Percentiles rank a stretch among this genome's conserved stretches.
Conservation (phyloP, 2,113 vertebrate genomes). For the Candoia aspera region DNA sequence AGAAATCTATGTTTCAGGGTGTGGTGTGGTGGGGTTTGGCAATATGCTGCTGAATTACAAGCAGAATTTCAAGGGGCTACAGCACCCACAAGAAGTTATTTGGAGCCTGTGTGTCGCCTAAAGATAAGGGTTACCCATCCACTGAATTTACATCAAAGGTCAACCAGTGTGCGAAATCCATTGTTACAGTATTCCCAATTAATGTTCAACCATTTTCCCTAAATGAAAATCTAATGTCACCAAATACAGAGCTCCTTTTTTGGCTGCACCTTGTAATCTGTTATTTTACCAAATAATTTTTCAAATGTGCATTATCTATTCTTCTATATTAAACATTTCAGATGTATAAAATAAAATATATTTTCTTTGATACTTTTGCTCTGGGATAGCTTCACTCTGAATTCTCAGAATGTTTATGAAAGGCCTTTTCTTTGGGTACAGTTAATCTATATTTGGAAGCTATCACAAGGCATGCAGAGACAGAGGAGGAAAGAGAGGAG, state of each 20-base stretch:
- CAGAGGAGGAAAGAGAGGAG: background rate
- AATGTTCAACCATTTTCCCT: background rate
- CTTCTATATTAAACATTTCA: background rate
- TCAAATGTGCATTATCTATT: background rate
- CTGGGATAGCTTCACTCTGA: background rate
- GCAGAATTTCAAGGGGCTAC: background rate
- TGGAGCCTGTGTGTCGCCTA: background rate
- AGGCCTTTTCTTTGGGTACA: background rate
- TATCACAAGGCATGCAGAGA: background rate
- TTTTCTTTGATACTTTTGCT: background rate
- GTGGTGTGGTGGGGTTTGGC: background rate
- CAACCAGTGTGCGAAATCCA: background rate
- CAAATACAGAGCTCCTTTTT: background rate
- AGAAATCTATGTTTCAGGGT: background rate
- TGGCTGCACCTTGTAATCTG: background rate
- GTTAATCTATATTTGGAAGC: constrained; percentile 5
- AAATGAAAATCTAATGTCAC: background rate
- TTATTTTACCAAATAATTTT: background rate
- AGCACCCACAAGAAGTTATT: background rate
- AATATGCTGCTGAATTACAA: background rate
- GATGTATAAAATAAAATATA: background rate
- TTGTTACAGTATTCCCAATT: background rate
- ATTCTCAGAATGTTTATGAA: background rate
- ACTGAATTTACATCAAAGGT: background rate
- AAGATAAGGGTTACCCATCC: background rate